Evolutionary conservation across 2,113 vertebrate species (phyloP).

Genomic region (Piaya cayana): DNA sequence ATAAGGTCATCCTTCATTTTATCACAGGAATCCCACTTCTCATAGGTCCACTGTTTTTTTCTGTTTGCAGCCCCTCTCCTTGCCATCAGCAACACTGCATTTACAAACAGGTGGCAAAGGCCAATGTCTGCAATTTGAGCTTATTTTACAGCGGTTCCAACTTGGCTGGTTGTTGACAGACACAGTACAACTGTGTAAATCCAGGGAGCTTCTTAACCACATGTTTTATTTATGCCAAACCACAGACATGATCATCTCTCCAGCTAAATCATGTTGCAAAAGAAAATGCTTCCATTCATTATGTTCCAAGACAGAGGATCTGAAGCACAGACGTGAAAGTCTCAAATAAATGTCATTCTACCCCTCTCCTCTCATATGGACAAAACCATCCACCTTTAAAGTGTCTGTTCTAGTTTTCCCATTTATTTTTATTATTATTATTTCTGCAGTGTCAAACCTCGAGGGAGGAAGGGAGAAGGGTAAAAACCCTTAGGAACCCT

Average conservation of each 20-base stretch:
- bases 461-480: neutral
- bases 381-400: neutral
- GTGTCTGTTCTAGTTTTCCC: neutral
- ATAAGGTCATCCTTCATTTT: neutral
- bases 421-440: fast-evolving
- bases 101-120: neutral
- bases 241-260: neutral
- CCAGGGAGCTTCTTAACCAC: neutral
- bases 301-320: neutral
- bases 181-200: neutral
- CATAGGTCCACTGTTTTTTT: neutral
- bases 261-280: fast-evolving
- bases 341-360: neutral
- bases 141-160: neutral
- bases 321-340: neutral
- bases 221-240: neutral
- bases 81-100: neutral
- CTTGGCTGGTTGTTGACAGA: neutral
- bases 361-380: neutral
- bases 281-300: fast-evolving
- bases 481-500: neutral
- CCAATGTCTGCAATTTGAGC: fast-evolving
- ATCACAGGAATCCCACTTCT: neutral
- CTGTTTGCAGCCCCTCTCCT: neutral
- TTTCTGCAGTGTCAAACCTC: neutral